These are phyloP conservation scores for Nannobrachium achirus DNA, from an alignment of 2,113 vertebrate species.

Conservation along the genomic window DNA sequence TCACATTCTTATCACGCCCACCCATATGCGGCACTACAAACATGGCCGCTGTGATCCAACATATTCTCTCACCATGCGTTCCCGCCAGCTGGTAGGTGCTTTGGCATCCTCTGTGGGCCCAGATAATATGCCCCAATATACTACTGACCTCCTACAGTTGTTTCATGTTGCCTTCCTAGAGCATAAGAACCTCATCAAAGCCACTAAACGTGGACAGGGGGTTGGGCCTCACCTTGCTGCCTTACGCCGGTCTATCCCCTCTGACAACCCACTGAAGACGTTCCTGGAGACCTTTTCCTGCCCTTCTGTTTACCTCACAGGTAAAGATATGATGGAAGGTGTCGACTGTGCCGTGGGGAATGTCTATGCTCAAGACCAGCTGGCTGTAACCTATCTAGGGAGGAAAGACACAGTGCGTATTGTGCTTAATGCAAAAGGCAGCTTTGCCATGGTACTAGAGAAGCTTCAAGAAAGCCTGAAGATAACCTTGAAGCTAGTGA, in stretches of 20 bases:
- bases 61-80: constrained; percentile 73
- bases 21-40: constrained; percentile 84
- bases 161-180: constrained; percentile 79
- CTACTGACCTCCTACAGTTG: constrained; percentile 61
- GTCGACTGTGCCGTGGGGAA: constrained; percentile 81
- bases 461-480: constrained; percentile 71
- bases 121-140: constrained; percentile 54
- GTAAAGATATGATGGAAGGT: constrained; percentile 76
- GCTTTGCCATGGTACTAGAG: constrained; percentile 65
- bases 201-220: constrained; percentile 77
- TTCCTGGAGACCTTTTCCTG: constrained; percentile 78
- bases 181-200: constrained; percentile 79
- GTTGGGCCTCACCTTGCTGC: constrained; percentile 81
- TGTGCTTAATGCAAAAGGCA: constrained; percentile 79
- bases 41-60: constrained; percentile 84
- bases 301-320: constrained; percentile 82
- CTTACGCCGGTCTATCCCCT: constrained; percentile 68
- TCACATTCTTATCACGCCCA: constrained; percentile 80
- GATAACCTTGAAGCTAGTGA: constrained; percentile 70
- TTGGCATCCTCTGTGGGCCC: constrained; percentile 58
- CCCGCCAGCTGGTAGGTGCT: constrained; percentile 64
- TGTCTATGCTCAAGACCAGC: constrained; percentile 80
- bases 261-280: constrained; percentile 73
- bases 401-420: constrained; percentile 74
- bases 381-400: constrained; percentile 81